phyloP scores from a whole-genome alignment of 2,888 invertebrate species.

The Thymelicus acteon region DNA sequence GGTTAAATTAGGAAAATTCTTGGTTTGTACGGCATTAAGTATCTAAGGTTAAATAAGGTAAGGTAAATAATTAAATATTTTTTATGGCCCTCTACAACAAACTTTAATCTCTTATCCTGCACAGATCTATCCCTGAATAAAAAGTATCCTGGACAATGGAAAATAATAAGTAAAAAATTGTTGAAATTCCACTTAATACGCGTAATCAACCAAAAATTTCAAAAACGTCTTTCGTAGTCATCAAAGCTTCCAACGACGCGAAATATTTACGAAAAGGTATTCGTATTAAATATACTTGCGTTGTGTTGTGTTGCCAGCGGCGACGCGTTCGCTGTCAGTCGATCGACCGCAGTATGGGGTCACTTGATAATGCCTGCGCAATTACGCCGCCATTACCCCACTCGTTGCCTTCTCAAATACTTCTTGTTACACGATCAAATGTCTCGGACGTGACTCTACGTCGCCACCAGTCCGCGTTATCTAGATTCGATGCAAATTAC shows the following conservation, averaged over 20 bases:
- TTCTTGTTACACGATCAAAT: constrained; percentile 77
- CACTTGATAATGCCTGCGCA: constrained; percentile 79
- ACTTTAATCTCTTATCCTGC: too few species aligned
- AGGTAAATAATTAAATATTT: too few species aligned
- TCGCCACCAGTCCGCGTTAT: constrained; percentile 71
- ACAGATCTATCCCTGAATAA: too few species aligned
- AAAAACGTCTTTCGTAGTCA: constrained; percentile 15
- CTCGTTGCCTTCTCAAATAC: constrained; percentile 62
- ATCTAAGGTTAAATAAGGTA: too few species aligned
- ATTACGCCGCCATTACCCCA: constrained; percentile 74
- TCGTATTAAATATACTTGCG: not conserved
- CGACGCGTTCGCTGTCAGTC: constrained; percentile 53
- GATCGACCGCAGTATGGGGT: constrained; percentile 78
- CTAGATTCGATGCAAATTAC: constrained; percentile 73
- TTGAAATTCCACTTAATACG: too few species aligned
- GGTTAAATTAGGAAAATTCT: too few species aligned
- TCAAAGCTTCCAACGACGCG: not conserved
- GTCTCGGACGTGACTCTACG: constrained; percentile 76
- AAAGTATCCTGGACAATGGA: too few species aligned
- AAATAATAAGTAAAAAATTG: too few species aligned
- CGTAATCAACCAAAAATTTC: not conserved
- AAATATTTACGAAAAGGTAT: constrained; percentile 17
- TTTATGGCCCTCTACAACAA: too few species aligned
- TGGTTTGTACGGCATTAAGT: too few species aligned
- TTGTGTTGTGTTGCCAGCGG: constrained; percentile 47